Conservation (phyloP, 2,113 vertebrate species). For the Felis chaus region DNA sequence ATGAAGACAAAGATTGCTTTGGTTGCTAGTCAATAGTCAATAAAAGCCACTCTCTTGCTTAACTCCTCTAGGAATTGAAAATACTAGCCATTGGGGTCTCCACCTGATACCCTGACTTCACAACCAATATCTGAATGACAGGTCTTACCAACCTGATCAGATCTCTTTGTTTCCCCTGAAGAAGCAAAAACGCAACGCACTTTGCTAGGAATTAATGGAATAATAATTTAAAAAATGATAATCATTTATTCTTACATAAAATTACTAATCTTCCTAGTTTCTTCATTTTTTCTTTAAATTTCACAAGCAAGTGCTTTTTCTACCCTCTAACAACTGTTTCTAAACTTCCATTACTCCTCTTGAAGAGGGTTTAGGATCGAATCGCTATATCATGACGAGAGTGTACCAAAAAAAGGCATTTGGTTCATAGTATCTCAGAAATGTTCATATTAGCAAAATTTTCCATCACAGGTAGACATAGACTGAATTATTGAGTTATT, state of each 20-base stretch:
- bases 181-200: background rate
- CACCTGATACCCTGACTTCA: background rate
- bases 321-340: background rate
- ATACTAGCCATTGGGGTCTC: background rate
- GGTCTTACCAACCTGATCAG: background rate
- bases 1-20: slow-evolving; percentile 19
- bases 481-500: slow-evolving; percentile 24
- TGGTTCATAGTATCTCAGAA: background rate
- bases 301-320: background rate
- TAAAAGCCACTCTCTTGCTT: slow-evolving; percentile 25
- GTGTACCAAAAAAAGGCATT: background rate
- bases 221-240: background rate
- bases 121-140: background rate
- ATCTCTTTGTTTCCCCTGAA: background rate
- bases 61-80: background rate
- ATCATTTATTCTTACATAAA: background rate
- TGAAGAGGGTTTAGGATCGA: background rate
- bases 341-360: background rate
- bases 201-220: slow-evolving; percentile 19
- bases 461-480: background rate
- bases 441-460: background rate
- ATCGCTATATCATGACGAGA: background rate
- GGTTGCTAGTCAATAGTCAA: slow-evolving; percentile 27
- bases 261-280: slow-evolving; percentile 12
- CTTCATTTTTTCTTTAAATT: background rate